Conservation (phyloP, 2,888 invertebrate species). For the Drosophila meridionalis region DNA sequence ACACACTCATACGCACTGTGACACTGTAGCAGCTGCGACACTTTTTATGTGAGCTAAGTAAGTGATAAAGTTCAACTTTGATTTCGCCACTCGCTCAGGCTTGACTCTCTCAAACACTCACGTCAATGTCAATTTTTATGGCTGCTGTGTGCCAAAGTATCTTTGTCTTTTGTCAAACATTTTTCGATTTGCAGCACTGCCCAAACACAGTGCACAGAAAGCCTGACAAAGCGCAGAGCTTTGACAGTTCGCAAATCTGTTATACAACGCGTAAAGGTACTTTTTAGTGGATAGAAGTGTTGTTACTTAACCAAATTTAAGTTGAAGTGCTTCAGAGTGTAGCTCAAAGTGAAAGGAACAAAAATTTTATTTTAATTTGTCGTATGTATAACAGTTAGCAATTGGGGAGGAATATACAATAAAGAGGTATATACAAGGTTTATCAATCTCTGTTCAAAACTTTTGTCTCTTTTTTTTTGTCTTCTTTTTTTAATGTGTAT, state of each 20-base stretch:
- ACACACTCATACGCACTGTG: background rate
- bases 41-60: conserved; percentile 65
- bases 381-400: background rate
- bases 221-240: conserved; percentile 18
- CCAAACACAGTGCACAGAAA: conserved; percentile 45
- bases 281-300: background rate
- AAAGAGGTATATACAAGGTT: too few species aligned
- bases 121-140: conserved; percentile 67
- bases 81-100: conserved; percentile 61
- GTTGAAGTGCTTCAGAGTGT: too few species aligned
- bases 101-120: conserved; percentile 27
- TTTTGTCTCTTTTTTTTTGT: background rate
- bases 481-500: too few species aligned
- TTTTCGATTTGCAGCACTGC: conserved; percentile 33
- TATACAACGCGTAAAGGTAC: background rate
- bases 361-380: too few species aligned
- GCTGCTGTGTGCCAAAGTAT: conserved; percentile 38
- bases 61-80: conserved; percentile 76
- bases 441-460: background rate
- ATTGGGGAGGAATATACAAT: background rate
- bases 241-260: background rate
- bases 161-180: conserved; percentile 32
- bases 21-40: conserved; percentile 37
- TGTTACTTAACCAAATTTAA: background rate
- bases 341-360: too few species aligned